These are phyloP conservation scores for Melozone crissalis DNA, from an alignment of 2,113 vertebrate species.

Conservation along the genomic window DNA sequence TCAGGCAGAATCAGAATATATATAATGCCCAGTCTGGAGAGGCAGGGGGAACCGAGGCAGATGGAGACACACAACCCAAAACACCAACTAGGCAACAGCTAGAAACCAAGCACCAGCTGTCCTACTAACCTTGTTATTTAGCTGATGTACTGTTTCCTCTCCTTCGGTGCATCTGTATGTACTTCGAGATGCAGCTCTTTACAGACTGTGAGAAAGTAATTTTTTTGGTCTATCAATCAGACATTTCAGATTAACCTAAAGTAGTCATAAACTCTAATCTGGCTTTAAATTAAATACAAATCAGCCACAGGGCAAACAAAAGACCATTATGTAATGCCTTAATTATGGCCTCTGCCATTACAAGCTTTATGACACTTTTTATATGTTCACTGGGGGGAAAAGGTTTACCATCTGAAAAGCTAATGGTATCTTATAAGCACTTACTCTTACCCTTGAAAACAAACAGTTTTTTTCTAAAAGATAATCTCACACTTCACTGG, in stretches of 20 bases:
- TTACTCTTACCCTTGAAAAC: neutral
- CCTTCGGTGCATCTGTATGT: neutral
- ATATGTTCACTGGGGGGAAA: fast-evolving
- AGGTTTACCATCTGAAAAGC: neutral
- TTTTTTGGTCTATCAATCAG: neutral
- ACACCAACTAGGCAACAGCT: neutral
- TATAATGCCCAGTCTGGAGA: neutral
- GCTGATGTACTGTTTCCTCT: neutral
- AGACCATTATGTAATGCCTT: neutral
- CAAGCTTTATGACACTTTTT: neutral
- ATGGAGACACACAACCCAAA: neutral
- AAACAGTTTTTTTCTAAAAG: neutral
- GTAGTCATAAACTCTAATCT: neutral
- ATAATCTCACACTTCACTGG: neutral
- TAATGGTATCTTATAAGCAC: neutral
- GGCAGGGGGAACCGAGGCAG: too few relatives aligned
- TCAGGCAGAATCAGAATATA: neutral
- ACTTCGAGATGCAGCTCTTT: neutral
- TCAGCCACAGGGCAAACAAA: neutral
- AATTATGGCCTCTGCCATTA: neutral
- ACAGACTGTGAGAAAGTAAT: neutral
- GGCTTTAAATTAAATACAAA: neutral
- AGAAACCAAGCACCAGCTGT: neutral
- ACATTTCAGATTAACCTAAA: neutral
- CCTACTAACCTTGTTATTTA: neutral